phyloP scores from a whole-genome alignment of 2,113 vertebrate genomes.

The Aspiorhynchus laticeps region DNA sequence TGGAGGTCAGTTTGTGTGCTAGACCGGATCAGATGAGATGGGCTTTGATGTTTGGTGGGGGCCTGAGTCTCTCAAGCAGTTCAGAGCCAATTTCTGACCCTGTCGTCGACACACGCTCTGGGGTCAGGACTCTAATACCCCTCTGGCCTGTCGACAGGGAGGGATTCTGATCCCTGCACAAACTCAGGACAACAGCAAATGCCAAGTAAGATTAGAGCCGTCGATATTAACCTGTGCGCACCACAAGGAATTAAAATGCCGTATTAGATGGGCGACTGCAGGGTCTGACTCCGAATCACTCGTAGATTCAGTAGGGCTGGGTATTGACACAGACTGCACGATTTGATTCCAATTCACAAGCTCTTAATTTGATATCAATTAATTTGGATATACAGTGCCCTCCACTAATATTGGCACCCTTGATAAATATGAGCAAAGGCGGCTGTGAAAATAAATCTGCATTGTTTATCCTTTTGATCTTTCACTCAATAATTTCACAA shows the following conservation, averaged over 20 bases:
- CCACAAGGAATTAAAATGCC: slow-evolving; percentile 8
- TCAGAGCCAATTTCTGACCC: slow-evolving; percentile 49
- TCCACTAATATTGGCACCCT: too few relatives aligned
- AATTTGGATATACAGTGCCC: background rate
- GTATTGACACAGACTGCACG: background rate
- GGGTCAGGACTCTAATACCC: slow-evolving; percentile 25
- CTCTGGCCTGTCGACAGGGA: background rate
- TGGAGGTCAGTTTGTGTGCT: background rate
- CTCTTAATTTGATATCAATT: background rate
- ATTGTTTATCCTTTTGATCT: too few relatives aligned
- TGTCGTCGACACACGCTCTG: slow-evolving; percentile 7
- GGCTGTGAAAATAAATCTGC: too few relatives aligned
- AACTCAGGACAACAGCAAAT: slow-evolving; percentile 27
- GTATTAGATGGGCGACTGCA: background rate
- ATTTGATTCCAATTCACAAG: background rate
- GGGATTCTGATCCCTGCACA: background rate
- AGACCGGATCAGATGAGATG: slow-evolving; percentile 45
- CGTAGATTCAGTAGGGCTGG: background rate
- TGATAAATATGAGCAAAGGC: too few relatives aligned
- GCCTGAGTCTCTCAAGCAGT: slow-evolving; percentile 26
- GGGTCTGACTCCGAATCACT: background rate
- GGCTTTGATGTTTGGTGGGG: slow-evolving; percentile 40
- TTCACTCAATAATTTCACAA: too few relatives aligned
- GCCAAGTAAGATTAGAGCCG: slow-evolving; percentile 23
- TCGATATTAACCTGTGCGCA: background rate